phyloP scores from a whole-genome alignment of 53 echinoderm and acorn worm species.

The Arbacia lixula region DNA sequence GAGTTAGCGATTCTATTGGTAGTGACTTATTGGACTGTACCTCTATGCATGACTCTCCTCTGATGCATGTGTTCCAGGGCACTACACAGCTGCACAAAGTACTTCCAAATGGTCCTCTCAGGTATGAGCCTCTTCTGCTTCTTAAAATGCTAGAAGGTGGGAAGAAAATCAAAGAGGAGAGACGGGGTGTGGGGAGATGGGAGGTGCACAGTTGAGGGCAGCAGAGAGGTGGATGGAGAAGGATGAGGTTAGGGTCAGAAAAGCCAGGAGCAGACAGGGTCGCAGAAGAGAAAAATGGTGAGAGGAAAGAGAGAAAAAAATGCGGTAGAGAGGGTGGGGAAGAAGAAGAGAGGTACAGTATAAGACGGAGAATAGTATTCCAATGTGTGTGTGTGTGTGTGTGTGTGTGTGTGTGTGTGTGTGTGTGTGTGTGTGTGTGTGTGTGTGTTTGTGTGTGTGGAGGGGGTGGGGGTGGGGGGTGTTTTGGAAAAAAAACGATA shows the following conservation, averaged over 20 bases:
- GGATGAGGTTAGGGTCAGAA: neutral
- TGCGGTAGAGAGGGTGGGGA: too few relatives aligned
- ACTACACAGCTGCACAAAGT: constrained; percentile 97
- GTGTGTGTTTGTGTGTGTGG: too few relatives aligned
- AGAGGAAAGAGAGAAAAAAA: too few relatives aligned
- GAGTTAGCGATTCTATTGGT: too few relatives aligned
- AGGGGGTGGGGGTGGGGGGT: too few relatives aligned
- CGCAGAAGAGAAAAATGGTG: neutral
- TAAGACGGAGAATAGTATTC: too few relatives aligned
- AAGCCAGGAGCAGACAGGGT: neutral
- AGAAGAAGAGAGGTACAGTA: too few relatives aligned
- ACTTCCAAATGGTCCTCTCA: constrained; percentile 99
- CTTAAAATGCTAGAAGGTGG: constrained; percentile 90
- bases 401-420: too few relatives aligned
- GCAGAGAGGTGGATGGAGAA: neutral
- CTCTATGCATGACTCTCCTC: constrained; percentile 98
- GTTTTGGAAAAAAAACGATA: too few relatives aligned
- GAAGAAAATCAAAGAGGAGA: constrained; percentile 19
- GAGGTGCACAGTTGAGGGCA: neutral
- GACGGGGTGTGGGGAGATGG: neutral
- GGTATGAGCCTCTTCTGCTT: constrained; percentile 97
- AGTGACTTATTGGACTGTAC: constrained; percentile 57
- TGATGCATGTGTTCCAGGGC: constrained; percentile 98
- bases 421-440: too few relatives aligned
- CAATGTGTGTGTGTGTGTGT: too few relatives aligned